Conservation (phyloP, 2,113 vertebrate species). For the Bubo bubo region DNA sequence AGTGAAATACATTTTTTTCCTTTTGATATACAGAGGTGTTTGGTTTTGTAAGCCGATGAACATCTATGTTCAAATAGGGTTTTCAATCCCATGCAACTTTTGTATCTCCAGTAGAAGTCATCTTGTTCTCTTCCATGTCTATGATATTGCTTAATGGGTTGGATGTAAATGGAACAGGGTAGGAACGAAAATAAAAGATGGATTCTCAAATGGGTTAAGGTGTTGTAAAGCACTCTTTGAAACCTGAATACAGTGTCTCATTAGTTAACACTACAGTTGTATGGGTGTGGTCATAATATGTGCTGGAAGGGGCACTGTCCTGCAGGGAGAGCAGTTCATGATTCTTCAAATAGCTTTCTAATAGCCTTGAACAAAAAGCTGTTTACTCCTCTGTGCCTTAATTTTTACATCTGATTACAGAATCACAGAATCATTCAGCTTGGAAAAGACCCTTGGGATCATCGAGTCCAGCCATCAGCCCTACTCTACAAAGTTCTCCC, state of each 20-base stretch:
- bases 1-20: neutral
- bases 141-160: neutral
- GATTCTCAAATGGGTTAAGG: neutral
- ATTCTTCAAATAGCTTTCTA: neutral
- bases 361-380: neutral
- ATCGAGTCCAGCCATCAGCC: too few relatives aligned
- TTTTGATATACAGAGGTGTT: neutral
- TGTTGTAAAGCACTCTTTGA: neutral
- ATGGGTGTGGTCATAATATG: neutral
- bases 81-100: neutral
- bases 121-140: neutral
- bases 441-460: too few relatives aligned
- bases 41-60: neutral
- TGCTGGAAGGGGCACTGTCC: neutral
- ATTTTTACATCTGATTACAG: conserved; percentile 24
- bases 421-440: too few relatives aligned
- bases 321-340: neutral
- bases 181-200: neutral
- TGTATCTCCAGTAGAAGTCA: neutral
- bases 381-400: neutral
- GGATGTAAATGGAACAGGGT: neutral
- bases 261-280: neutral
- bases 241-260: neutral
- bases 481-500: too few relatives aligned
- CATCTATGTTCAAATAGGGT: neutral